A percentile compares a stretch with the other conserved stretches of the same genome.
Conservation (phyloP, 2,888 invertebrate genomes). For the Drosophila melanosoma region DNA sequence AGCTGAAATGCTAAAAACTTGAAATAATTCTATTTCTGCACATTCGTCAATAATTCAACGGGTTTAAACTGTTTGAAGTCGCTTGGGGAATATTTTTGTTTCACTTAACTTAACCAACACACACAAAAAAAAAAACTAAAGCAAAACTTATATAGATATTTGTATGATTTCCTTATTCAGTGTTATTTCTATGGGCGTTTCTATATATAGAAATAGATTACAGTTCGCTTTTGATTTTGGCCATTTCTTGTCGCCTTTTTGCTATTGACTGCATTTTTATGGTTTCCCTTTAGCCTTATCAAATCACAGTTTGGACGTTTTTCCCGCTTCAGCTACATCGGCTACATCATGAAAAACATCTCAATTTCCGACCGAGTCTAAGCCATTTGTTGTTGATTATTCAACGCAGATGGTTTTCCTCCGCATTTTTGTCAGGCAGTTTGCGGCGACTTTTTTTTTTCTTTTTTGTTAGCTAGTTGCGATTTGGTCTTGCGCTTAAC, state of each 20-base stretch:
- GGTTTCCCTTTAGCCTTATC: slow-evolving; percentile 51
- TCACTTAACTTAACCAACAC: not conserved
- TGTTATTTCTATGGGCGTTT: not conserved
- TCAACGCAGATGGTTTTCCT: not conserved
- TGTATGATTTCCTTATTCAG: not conserved
- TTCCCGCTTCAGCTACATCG: not conserved
- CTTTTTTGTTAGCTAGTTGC: slow-evolving; percentile 21
- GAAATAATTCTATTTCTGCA: not conserved
- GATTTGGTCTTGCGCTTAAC: slow-evolving; percentile 46
- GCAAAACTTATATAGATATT: not conserved
- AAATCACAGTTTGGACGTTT: slow-evolving; percentile 33
- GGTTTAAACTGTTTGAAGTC: not conserved
- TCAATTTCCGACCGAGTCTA: slow-evolving; percentile 40
- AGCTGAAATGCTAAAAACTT: too few species aligned
- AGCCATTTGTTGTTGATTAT: slow-evolving; percentile 13
- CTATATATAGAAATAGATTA: slow-evolving; percentile 29
- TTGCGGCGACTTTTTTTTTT: slow-evolving; percentile 6
- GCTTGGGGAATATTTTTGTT: not conserved
- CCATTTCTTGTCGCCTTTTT: slow-evolving; percentile 39
- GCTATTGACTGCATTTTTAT: slow-evolving; percentile 74
- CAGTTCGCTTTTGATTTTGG: slow-evolving; percentile 46
- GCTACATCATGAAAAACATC: slow-evolving; percentile 8
- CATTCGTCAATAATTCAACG: not conserved
- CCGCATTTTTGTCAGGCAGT: not conserved
- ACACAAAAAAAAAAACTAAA: not conserved